phyloP scores from a whole-genome alignment of 92 coral and sea anemone genomes.

The Siderastrea radians region DNA sequence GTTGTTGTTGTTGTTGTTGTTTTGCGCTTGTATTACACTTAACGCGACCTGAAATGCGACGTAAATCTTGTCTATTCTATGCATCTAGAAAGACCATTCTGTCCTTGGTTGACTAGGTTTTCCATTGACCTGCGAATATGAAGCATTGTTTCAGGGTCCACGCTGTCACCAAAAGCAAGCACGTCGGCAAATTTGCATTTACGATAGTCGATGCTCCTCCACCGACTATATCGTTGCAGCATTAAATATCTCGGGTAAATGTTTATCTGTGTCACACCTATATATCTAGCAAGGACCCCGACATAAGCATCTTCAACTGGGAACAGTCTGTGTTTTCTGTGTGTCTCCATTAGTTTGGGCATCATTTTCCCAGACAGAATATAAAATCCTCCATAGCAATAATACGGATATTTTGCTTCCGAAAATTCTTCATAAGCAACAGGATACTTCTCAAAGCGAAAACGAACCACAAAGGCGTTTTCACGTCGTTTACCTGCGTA shows the following conservation, averaged over 20 bases:
- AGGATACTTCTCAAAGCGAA: background rate
- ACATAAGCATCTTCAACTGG: constrained; percentile 74
- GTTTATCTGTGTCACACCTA: constrained; percentile 42
- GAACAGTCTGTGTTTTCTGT: constrained; percentile 27
- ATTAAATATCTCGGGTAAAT: background rate
- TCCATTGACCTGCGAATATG: too few species aligned
- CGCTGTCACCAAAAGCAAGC: too few species aligned
- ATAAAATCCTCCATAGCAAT: constrained; percentile 51
- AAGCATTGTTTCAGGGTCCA: too few species aligned
- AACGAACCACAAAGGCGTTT: constrained; percentile 23
- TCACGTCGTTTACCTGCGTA: constrained; percentile 45
- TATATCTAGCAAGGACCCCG: constrained; percentile 59
- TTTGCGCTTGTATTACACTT: too few species aligned
- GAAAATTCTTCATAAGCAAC: constrained; percentile 33
- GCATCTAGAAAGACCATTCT: too few species aligned
- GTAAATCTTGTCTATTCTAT: too few species aligned
- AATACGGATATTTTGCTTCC: constrained; percentile 21
- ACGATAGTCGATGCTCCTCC: too few species aligned
- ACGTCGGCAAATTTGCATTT: too few species aligned
- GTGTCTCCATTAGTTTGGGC: constrained; percentile 26
- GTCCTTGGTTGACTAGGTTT: too few species aligned
- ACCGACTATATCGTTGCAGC: too few species aligned
- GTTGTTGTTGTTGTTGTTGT: too few species aligned
- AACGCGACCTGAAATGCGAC: too few species aligned
- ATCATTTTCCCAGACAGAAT: constrained; percentile 53